Evolutionary conservation across 2,888 invertebrate species (phyloP), one percentile per base, ranked within the genome.

Genomic region (Branchellion lobata): DNA sequence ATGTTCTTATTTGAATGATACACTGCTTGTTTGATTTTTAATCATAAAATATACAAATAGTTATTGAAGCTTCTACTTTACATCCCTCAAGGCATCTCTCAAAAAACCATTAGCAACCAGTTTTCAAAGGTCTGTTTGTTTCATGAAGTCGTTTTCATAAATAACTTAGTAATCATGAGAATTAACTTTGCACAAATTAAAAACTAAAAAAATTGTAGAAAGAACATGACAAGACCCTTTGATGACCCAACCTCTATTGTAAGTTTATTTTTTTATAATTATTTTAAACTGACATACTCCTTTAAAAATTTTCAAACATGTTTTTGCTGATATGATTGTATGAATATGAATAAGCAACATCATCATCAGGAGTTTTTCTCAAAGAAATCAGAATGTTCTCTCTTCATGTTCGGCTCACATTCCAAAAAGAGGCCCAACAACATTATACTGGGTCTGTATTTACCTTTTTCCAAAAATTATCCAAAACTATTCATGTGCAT

Each of bases 391-490:
- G 95, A 98, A 88, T 91, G 94, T 21, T 92, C 96, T 0, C 87
- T 98, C 36, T 99, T 99, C 88, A 91, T 93, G 82, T 93, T 96
- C 86, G 94, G 93, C 1, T 93, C 93, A 0, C 94, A 96, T 85
- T 94, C 92, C 76, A 99, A 99, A 88, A 99, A 99, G 86, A 90
- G 96, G 21, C 97, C 97, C 0, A 91, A 96, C 86, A 97, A 96
- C 88, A 88, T 98, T 69, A 89, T 96, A 40, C 86, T 97, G 78
- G 96, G 96, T 89, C 84, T 85, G 83, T 75, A 18, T 29, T 31
- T 29, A 27, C 68, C 51, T n/a, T 68, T 53, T 1, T 21, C 8
- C n/a, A 65, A 29, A n/a, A 65, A 65, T 65, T 8, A 11, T 27
- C 8, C n/a, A 11, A 27, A 21, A 65, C 21, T 27, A 29, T 65